Conservation (phyloP, 1,140 invertebrate genomes). For the Heliconius himera region DNA sequence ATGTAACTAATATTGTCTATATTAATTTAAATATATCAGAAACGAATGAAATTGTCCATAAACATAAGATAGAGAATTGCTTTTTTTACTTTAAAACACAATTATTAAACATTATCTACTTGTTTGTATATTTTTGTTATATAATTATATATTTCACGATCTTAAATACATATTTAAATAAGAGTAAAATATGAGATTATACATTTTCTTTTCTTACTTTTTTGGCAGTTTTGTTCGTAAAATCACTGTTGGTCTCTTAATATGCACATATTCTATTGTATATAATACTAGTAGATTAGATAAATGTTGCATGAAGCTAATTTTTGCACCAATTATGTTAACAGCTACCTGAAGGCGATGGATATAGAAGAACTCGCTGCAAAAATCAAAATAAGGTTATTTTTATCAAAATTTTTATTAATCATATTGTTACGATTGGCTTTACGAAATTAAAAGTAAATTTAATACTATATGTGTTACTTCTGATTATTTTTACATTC, state of each 20-base stretch:
- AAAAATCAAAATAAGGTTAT: slow-evolving; percentile 38
- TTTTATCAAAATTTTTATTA: slow-evolving; percentile 26
- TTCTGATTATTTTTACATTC: neutral
- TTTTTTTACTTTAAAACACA: too few relatives aligned
- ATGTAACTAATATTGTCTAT: neutral
- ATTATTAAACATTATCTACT: too few relatives aligned
- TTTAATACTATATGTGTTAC: neutral
- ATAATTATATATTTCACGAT: too few relatives aligned
- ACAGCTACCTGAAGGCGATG: slow-evolving; percentile 29
- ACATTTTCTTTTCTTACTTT: neutral
- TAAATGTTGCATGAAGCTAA: slow-evolving; percentile 43
- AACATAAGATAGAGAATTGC: neutral
- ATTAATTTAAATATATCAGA: neutral
- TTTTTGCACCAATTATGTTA: slow-evolving; percentile 42
- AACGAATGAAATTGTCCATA: neutral
- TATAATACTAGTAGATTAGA: neutral
- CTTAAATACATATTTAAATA: too few relatives aligned
- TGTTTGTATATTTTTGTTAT: too few relatives aligned
- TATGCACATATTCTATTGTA: neutral
- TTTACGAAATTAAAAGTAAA: neutral
- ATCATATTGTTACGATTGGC: neutral
- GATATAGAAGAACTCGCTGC: slow-evolving; percentile 20
- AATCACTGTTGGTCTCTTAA: too few relatives aligned
- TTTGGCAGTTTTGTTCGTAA: neutral
- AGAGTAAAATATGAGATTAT: too few relatives aligned